Base-by-base conservation (phyloP, 2,113 vertebrate species). In the Mormyrus iriodes region DNA sequence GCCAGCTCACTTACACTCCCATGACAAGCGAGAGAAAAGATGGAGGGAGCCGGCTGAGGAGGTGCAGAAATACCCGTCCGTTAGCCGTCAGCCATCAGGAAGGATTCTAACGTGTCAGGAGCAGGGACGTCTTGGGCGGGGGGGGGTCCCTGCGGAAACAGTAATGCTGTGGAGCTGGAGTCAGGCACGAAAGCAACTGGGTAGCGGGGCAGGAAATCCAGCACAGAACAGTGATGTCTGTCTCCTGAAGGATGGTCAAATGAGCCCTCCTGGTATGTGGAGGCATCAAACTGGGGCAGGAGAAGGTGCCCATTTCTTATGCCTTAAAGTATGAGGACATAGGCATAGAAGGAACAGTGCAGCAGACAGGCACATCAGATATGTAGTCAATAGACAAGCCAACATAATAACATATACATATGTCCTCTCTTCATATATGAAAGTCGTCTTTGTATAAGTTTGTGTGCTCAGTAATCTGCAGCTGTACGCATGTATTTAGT, bases 1-100 rank as follows among this genome's bases (percentile, higher is more conserved):
- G 94, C 95, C 91, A 88, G 94, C 95, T 96, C 91, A 89, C 94
- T 96, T 95, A 94, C 96, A 96, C 94, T 91, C 93, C 95, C 94
- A 93, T 95, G 85, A 89, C 84, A 89, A 51, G 85, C 9, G n/a
- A 61, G 88, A 19, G 88, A 52, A 21, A 84, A 31, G 46, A 84
- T 84, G 85, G 85, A 53, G 35, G 46, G 19, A 27, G 31, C 31
- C 1, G 27, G 49, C 17, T 31, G 76, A 5, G 49, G 27, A 51
- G 46, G 88, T n/a, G 48, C 17, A 39, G 27, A 51, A 52, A 86
- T 55, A n/a, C n/a, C n/a, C n/a, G n/a, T n/a, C n/a, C n/a, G n/a
- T n/a, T n/a, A n/a, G n/a, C n/a, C n/a, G n/a, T n/a, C n/a, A 46
- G 55, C 24, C 21, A 4, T 85, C 82, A 24, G 42, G 24, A 46